A percentile compares a stretch with the other conserved stretches of the same genome.
Conservation (phyloP, 2,888 invertebrate genomes). For the Drosophila borborema region DNA sequence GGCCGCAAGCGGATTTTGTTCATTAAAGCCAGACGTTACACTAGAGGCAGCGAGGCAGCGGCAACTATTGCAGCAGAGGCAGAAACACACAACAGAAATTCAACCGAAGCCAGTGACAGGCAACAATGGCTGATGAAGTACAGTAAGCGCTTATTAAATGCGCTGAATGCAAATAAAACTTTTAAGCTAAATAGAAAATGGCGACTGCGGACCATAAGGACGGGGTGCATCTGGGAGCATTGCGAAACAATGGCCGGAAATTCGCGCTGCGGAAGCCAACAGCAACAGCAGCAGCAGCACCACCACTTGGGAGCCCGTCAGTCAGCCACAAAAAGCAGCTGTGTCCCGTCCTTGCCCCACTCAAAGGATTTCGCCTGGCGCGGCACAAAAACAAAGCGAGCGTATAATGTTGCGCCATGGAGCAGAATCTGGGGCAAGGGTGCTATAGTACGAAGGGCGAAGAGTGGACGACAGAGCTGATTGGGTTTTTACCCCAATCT, state of each 20-base stretch:
- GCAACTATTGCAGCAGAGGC: conserved; percentile 26
- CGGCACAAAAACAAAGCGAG: conserved; percentile 60
- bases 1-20: conserved; percentile 42
- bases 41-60: neutral
- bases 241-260: conserved; percentile 72
- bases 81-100: conserved; percentile 9
- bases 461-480: conserved; percentile 26
- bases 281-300: conserved; percentile 3
- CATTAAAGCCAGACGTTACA: conserved; percentile 42
- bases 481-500: conserved; percentile 40
- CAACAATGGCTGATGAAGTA: conserved; percentile 71
- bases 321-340: conserved; percentile 58
- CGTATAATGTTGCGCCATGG: conserved; percentile 57
- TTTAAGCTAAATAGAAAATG: conserved; percentile 75
- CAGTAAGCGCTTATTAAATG: conserved; percentile 81
- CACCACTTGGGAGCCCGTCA: conserved; percentile 64
- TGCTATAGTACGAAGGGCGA: neutral
- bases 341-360: conserved; percentile 4
- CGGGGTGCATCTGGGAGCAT: conserved; percentile 32
- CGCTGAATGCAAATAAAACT: conserved; percentile 76
- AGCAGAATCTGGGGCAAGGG: neutral
- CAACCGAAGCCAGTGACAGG: conserved; percentile 45
- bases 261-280: conserved; percentile 61
- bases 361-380: conserved; percentile 42
- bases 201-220: conserved; percentile 41